phyloP scores from a whole-genome alignment of 2,797 vertebrate species.

The Gymnocypris eckloni region DNA sequence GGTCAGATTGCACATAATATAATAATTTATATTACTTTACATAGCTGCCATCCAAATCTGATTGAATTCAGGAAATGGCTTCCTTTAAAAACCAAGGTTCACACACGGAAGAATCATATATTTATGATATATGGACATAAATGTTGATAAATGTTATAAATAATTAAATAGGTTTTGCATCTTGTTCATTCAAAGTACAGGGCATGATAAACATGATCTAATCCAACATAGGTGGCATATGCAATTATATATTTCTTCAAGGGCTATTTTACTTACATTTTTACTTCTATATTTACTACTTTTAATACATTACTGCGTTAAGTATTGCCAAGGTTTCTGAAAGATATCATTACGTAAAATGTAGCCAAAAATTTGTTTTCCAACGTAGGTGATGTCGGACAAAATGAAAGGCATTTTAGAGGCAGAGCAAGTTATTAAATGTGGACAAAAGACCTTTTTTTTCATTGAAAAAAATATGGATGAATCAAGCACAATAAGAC shows the following conservation, averaged over 20 bases:
- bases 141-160: conserved; percentile 47
- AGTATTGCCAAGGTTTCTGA: background rate
- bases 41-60: conserved; percentile 53
- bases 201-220: background rate
- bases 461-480: background rate
- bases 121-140: conserved; percentile 53
- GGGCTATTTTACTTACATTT: background rate
- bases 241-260: background rate
- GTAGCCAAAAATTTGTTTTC: background rate
- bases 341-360: background rate
- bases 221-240: background rate
- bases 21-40: background rate
- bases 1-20: conserved; percentile 15
- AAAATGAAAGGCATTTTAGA: background rate
- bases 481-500: background rate
- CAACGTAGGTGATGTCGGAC: background rate
- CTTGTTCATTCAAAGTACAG: background rate
- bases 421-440: background rate
- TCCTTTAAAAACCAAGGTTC: conserved; percentile 52
- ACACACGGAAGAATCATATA: conserved; percentile 59
- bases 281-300: background rate
- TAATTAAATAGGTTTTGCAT: background rate
- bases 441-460: background rate
- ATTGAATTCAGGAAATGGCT: conserved; percentile 56
- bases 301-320: background rate